A percentile compares a stretch with the other conserved stretches of the same genome.
phyloP scores from a whole-genome alignment of 2,888 invertebrate species.

The Heliconius cydno region DNA sequence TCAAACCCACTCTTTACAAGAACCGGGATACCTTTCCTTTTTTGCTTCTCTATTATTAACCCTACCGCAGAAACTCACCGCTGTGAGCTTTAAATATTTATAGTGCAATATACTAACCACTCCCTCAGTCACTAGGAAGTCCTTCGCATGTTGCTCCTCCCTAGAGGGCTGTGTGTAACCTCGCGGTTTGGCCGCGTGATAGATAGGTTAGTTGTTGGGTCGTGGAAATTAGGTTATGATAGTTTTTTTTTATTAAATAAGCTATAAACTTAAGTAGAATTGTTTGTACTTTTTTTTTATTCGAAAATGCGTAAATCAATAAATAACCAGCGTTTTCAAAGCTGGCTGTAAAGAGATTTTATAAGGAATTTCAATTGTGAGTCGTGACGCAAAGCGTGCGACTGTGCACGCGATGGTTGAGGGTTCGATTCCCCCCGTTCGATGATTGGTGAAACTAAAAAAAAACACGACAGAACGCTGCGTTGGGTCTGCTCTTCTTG shows the following conservation, averaged over 20 bases:
- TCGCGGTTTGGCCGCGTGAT: not conserved
- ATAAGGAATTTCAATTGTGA: not conserved
- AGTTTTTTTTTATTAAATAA: no score
- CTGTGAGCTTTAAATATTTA: slow-evolving; percentile 3
- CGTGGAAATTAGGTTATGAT: not conserved
- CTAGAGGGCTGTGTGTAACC: slow-evolving; percentile 2
- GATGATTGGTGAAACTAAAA: no score
- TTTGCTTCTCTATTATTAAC: slow-evolving; percentile 10
- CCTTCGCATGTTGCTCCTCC: slow-evolving; percentile 7
- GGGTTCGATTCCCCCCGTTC: no score
- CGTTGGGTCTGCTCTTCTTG: no score
- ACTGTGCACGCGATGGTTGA: no score
- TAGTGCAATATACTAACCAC: not conserved
- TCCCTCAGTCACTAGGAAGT: not conserved
- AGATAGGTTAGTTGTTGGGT: not conserved
- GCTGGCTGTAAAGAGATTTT: not conserved
- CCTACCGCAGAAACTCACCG: not conserved
- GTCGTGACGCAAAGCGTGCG: no score
- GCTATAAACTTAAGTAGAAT: not conserved
- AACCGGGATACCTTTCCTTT: not conserved
- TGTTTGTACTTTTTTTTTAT: not conserved
- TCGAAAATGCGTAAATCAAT: not conserved
- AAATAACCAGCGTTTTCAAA: not conserved
- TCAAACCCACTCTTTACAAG: not conserved
- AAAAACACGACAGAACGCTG: no score